Percentiles rank a stretch among this genome's conserved stretches.
Evolutionary conservation across 2,888 invertebrate genomes (phyloP).

Genomic region (Nomada lathburiana): DNA sequence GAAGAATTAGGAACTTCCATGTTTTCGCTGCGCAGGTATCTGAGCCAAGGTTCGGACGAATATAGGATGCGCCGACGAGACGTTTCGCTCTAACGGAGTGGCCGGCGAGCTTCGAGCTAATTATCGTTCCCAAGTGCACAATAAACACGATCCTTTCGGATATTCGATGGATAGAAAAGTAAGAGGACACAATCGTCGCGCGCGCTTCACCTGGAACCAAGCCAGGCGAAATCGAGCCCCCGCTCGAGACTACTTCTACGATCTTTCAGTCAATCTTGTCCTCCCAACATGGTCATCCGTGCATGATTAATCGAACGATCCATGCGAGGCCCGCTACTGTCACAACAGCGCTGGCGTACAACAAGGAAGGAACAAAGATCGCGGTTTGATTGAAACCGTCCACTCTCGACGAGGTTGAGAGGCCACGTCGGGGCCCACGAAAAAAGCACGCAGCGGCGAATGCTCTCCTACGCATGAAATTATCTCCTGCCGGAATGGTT

Average conservation of each 20-base stretch:
- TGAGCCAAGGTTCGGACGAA: neutral
- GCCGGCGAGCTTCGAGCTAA: neutral
- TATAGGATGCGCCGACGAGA: no score
- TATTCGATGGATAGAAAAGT: neutral
- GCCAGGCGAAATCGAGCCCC: no score
- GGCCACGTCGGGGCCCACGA: neutral
- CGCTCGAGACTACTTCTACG: neutral
- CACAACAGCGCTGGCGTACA: slow-evolving; percentile 5
- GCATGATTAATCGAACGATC: slow-evolving; percentile 45
- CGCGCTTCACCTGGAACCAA: no score
- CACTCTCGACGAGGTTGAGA: neutral
- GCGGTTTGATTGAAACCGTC: neutral
- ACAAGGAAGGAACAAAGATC: slow-evolving; percentile 42
- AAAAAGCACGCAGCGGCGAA: slow-evolving; percentile 6
- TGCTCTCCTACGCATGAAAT: slow-evolving; percentile 23
- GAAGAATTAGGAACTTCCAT: slow-evolving; percentile 4
- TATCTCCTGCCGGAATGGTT: slow-evolving; percentile 22
- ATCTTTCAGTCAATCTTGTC: slow-evolving; percentile 33
- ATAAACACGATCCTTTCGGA: slow-evolving; percentile 7
- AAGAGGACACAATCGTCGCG: neutral
- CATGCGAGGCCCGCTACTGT: slow-evolving; percentile 9
- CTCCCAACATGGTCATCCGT: slow-evolving; percentile 29
- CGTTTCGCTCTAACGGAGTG: neutral
- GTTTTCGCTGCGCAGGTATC: neutral
- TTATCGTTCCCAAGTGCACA: neutral